Evolutionary conservation across 2,113 vertebrate genomes (phyloP).

Genomic region (Alces alces): DNA sequence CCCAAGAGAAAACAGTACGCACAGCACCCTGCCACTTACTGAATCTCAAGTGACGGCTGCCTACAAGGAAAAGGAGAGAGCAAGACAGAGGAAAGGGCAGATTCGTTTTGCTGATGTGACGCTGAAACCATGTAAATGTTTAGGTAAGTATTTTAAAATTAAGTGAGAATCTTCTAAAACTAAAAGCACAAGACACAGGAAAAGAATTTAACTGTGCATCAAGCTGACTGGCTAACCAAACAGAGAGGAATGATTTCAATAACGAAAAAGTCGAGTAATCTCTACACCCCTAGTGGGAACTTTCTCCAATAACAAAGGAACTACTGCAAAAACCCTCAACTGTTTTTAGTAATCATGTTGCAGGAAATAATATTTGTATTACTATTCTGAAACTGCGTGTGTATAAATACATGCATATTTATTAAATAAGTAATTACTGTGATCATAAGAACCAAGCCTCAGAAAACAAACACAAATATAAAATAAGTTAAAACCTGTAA

Average conservation of each 20-base stretch:
- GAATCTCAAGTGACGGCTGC: neutral
- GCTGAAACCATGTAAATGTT: neutral
- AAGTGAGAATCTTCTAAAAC: neutral
- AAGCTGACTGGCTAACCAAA: neutral
- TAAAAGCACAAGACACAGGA: conserved; percentile 1
- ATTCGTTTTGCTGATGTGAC: neutral
- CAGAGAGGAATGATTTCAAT: neutral
- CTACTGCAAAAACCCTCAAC: neutral
- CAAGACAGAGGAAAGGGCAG: neutral
- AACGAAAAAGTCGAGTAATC: neutral
- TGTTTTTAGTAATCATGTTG: neutral
- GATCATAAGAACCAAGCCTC: neutral
- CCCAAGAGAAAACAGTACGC: neutral
- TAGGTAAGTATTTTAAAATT: neutral
- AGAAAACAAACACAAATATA: neutral
- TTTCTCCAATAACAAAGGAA: neutral
- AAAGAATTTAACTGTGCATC: neutral
- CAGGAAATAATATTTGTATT: neutral
- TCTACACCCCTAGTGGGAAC: neutral
- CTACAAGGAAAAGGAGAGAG: neutral
- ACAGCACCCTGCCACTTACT: neutral
- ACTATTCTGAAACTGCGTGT: neutral
- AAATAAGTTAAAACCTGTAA: neutral
- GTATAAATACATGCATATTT: neutral
- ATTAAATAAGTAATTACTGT: neutral